Evolutionary conservation across 2,888 invertebrate species (phyloP).

Genomic region (Zygothrica quintamaculata): DNA sequence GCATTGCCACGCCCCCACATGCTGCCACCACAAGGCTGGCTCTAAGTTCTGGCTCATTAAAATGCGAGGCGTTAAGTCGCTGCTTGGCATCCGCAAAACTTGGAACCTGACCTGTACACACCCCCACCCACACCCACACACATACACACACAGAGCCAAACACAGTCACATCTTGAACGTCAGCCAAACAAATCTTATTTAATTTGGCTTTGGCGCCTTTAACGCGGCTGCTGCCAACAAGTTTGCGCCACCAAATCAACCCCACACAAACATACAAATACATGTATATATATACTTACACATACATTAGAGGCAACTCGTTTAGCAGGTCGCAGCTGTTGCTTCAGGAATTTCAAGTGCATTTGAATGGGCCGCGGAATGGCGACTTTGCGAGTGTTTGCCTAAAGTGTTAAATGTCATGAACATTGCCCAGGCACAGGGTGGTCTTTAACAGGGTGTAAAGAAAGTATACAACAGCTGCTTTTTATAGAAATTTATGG

Average conservation of each 20-base stretch:
- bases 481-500: slow-evolving; percentile 69
- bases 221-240: slow-evolving; percentile 66
- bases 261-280: not conserved
- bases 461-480: slow-evolving; percentile 53
- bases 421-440: slow-evolving; percentile 23
- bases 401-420: slow-evolving; percentile 80
- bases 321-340: slow-evolving; percentile 74
- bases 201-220: slow-evolving; percentile 75
- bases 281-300: slow-evolving; percentile 2
- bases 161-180: slow-evolving; percentile 59
- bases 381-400: slow-evolving; percentile 60
- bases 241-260: slow-evolving; percentile 19
- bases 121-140: slow-evolving; percentile 12
- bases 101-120: slow-evolving; percentile 32
- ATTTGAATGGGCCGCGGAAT: slow-evolving; percentile 71
- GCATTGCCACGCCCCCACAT: slow-evolving; percentile 32
- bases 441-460: not conserved
- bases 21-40: too few relatives aligned
- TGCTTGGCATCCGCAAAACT: slow-evolving; percentile 67
- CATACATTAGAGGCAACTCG: slow-evolving; percentile 39
- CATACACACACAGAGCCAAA: not conserved
- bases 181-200: slow-evolving; percentile 80
- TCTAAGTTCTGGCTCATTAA: slow-evolving; percentile 67
- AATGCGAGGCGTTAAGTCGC: slow-evolving; percentile 72
- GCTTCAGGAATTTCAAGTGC: slow-evolving; percentile 78